Evolutionary conservation across 2,888 invertebrate genomes (phyloP).

Genomic region (Erannis defoliaria): DNA sequence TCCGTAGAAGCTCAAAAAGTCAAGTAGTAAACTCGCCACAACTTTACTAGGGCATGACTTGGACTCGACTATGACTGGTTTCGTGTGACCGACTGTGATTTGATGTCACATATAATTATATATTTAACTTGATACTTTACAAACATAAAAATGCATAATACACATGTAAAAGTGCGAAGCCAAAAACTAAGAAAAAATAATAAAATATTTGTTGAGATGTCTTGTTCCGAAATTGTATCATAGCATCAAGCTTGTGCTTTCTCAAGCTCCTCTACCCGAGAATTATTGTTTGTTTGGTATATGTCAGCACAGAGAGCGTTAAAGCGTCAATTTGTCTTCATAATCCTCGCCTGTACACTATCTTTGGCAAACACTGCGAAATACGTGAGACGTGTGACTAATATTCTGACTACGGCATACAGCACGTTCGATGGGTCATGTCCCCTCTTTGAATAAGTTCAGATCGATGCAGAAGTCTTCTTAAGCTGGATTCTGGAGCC

Average conservation of each 20-base stretch:
- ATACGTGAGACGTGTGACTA: conserved; percentile 35
- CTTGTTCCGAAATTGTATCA: background rate
- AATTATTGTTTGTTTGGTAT: conserved; percentile 36
- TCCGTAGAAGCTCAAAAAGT: too few relatives aligned
- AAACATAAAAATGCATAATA: too few relatives aligned
- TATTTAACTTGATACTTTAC: too few relatives aligned
- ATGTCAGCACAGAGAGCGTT: conserved; percentile 37
- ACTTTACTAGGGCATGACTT: too few relatives aligned
- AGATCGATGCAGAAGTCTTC: conserved; percentile 1
- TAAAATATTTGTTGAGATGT: too few relatives aligned
- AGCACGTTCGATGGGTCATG: conserved; percentile 37
- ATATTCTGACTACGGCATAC: conserved; percentile 33
- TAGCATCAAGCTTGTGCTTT: background rate
- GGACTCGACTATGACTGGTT: too few relatives aligned
- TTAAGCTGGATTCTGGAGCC: conserved; percentile 9
- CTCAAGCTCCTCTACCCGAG: conserved; percentile 6
- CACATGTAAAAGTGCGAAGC: too few relatives aligned
- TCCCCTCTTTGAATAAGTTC: conserved; percentile 20
- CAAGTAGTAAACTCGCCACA: too few relatives aligned
- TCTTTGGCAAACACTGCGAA: conserved; percentile 44
- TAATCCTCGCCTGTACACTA: conserved; percentile 48
- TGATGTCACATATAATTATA: too few relatives aligned
- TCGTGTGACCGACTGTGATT: too few relatives aligned
- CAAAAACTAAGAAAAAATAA: too few relatives aligned
- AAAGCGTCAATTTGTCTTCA: conserved; percentile 53